Evolutionary conservation across 1,140 invertebrate species (phyloP).

Genomic region (Schlechtendalia chinensis): DNA sequence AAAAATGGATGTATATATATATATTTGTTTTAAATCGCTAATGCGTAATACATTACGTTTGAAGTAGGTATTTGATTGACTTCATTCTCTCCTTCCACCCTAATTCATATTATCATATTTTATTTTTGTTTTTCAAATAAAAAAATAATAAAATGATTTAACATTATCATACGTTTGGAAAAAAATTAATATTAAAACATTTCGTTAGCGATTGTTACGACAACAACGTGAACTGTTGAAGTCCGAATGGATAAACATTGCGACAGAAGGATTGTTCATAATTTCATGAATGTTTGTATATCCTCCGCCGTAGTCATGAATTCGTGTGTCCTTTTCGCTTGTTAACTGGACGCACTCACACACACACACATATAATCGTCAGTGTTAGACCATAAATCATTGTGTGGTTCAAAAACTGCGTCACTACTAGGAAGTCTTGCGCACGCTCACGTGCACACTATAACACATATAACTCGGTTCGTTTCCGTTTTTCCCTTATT

Average conservation of each 20-base stretch:
- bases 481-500: background rate
- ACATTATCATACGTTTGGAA: background rate
- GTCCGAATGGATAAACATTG: background rate
- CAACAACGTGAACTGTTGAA: background rate
- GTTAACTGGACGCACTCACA: background rate
- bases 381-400: background rate
- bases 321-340: background rate
- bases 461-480: background rate
- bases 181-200: background rate
- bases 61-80: conserved; percentile 1
- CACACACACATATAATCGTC: background rate
- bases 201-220: background rate
- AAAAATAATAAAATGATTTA: background rate
- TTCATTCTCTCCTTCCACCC: background rate
- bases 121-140: background rate
- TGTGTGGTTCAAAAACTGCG: background rate
- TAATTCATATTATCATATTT: background rate
- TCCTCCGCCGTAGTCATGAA: background rate
- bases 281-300: background rate
- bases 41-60: background rate
- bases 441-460: background rate
- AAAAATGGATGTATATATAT: too few species aligned
- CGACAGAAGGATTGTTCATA: background rate
- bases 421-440: background rate
- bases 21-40: too few species aligned